Evolutionary conservation across 2,113 vertebrate species (phyloP).

Genomic region (Rhea americana): DNA sequence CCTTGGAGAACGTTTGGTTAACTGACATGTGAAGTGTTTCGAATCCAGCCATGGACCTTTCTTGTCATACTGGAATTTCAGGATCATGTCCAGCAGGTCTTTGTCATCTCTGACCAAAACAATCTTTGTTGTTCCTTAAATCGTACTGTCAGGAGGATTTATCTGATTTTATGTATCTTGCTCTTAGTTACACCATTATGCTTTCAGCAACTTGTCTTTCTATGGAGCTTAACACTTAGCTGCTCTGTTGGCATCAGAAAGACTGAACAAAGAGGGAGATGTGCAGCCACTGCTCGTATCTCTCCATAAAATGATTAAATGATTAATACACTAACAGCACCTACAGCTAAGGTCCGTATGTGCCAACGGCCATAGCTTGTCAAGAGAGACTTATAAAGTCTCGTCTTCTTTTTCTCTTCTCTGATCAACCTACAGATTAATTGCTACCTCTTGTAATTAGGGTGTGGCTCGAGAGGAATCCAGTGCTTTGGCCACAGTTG

Average conservation of each 20-base stretch:
- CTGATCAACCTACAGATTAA: background rate
- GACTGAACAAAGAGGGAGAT: background rate
- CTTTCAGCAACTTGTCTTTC: background rate
- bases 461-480: background rate
- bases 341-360: accelerated
- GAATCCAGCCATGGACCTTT: background rate
- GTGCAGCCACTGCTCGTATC: background rate
- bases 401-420: background rate
- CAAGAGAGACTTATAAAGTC: too few relatives aligned
- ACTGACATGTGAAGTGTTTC: background rate
- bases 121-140: background rate
- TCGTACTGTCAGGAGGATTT: background rate
- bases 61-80: background rate
- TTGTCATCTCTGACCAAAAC: background rate
- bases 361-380: background rate
- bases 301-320: background rate
- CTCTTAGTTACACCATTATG: background rate
- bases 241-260: background rate
- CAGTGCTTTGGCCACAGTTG: background rate
- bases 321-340: background rate
- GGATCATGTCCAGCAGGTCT: background rate
- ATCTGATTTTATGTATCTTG: background rate
- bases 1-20: background rate
- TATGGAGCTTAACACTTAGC: background rate
- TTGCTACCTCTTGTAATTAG: background rate